A percentile compares a stretch with the other conserved stretches of the same genome.
Conservation (phyloP, 2,888 invertebrate genomes). For the Endotricha flammealis region DNA sequence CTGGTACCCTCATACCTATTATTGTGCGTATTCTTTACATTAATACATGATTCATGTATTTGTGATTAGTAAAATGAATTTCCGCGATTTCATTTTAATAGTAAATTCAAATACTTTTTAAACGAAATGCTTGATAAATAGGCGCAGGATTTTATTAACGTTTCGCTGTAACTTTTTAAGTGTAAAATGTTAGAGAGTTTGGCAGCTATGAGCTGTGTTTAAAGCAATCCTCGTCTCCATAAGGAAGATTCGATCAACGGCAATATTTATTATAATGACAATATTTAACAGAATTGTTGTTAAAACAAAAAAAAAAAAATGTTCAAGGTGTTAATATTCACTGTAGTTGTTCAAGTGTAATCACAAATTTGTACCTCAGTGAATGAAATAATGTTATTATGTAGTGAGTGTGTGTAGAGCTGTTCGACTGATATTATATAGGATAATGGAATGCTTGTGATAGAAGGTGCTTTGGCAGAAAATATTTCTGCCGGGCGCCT, state of each 20-base stretch:
- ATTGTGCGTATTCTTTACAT: neutral
- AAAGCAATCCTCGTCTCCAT: too few relatives aligned
- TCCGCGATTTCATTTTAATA: neutral
- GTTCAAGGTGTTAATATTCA: conserved; percentile 2
- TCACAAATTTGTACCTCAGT: conserved; percentile 12
- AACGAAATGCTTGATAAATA: neutral
- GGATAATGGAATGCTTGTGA: conserved; percentile 42
- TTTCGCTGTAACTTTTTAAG: too few relatives aligned
- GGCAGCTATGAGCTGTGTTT: too few relatives aligned
- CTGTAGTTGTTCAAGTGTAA: conserved; percentile 7
- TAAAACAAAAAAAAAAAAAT: conserved; percentile 2
- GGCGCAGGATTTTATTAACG: neutral
- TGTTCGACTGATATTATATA: conserved; percentile 44
- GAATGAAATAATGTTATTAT: conserved; percentile 8
- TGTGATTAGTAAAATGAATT: conserved; percentile 2
- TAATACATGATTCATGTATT: neutral
- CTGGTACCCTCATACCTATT: neutral
- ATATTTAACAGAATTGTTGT: conserved; percentile 14
- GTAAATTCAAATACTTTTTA: neutral
- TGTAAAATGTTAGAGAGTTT: too few relatives aligned
- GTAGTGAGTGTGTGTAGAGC: conserved; percentile 19
- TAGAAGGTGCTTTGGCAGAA: conserved; percentile 32
- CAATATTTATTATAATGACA: conserved; percentile 8
- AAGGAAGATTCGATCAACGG: conserved; percentile 3
- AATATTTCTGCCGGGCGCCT: conserved; percentile 22